phyloP scores from a whole-genome alignment of 2,888 invertebrate species.

The Polydrusus tereticollis region DNA sequence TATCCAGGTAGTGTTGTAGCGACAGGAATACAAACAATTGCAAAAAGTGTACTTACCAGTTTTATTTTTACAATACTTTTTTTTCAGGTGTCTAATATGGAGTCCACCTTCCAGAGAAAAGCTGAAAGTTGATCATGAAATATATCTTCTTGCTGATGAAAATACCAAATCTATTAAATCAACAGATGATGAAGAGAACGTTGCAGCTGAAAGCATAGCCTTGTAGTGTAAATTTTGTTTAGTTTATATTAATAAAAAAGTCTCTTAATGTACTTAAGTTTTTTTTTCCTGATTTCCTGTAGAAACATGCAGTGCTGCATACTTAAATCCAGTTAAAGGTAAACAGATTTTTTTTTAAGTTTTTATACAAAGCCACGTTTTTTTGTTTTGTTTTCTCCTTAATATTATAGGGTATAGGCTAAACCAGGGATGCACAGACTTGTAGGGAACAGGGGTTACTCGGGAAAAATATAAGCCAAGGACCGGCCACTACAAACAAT shows the following conservation, averaged over 20 bases:
- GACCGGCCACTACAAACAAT: too few relatives aligned
- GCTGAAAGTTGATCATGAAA: slow-evolving; percentile 74
- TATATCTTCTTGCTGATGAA: slow-evolving; percentile 57
- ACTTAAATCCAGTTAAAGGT: too few relatives aligned
- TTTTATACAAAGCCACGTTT: too few relatives aligned
- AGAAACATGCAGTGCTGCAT: too few relatives aligned
- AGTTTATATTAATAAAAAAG: neutral
- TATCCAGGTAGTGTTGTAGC: slow-evolving; percentile 79
- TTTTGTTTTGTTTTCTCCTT: too few relatives aligned
- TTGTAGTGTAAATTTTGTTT: slow-evolving; percentile 52
- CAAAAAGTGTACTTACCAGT: neutral
- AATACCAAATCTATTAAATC: slow-evolving; percentile 50
- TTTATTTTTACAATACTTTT: neutral
- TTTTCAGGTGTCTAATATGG: slow-evolving; percentile 72
- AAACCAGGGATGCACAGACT: too few relatives aligned
- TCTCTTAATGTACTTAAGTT: neutral
- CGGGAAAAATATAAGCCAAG: too few relatives aligned
- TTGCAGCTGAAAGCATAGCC: slow-evolving; percentile 54
- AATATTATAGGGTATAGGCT: too few relatives aligned
- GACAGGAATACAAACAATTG: neutral
- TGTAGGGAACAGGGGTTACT: too few relatives aligned
- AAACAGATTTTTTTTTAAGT: too few relatives aligned
- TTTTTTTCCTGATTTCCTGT: neutral
- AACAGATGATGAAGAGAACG: slow-evolving; percentile 59
- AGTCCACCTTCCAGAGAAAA: slow-evolving; percentile 77